These are phyloP conservation scores for Liasis olivaceus DNA, from an alignment of 2,797 vertebrate genomes.

Conservation along the genomic window DNA sequence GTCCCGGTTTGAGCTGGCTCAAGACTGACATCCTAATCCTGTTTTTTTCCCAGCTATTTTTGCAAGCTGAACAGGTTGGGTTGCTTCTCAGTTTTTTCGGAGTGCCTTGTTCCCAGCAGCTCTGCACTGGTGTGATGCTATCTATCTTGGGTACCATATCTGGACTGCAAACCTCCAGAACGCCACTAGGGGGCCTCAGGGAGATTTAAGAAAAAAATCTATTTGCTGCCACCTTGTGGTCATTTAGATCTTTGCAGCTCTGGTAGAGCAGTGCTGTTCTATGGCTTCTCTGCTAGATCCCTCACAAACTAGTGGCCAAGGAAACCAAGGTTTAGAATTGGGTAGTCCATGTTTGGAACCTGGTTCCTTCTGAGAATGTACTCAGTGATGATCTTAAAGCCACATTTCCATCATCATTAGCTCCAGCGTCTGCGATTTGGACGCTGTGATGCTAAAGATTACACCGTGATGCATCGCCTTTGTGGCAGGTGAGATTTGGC, in stretches of 20 bases:
- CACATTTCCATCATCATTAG: no score
- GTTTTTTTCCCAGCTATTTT: neutral
- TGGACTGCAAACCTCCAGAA: neutral
- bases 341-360: neutral
- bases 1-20: conserved; percentile 8
- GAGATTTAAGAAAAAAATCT: neutral
- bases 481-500: neutral
- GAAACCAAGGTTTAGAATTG: no score
- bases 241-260: neutral
- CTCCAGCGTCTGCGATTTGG: neutral
- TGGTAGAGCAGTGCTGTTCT: no score
- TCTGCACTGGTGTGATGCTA: neutral
- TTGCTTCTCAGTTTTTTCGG: neutral
- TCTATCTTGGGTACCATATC: neutral
- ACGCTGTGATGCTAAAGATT: neutral
- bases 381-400: neutral
- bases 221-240: neutral
- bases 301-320: neutral
- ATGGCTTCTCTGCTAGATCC: neutral
- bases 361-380: neutral
- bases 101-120: neutral
- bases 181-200: neutral
- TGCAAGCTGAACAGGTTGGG: conserved; percentile 16
- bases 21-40: conserved; percentile 19
- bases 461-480: neutral